phyloP scores from a whole-genome alignment of 2,888 invertebrate genomes.

The Drosophila dives region DNA sequence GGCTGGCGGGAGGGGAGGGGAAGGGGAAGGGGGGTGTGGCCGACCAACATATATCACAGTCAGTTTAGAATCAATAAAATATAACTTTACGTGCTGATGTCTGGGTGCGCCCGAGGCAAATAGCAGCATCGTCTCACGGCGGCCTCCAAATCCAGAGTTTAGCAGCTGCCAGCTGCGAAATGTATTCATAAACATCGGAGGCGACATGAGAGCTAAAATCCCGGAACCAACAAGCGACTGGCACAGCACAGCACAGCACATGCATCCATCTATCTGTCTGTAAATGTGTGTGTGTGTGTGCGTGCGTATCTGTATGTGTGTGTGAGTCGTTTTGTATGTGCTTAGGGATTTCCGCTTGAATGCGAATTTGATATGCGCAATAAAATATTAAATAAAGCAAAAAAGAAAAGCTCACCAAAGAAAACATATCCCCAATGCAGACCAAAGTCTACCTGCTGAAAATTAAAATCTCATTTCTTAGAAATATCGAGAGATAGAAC shows the following conservation, averaged over 20 bases:
- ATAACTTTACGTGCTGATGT: slow-evolving; percentile 77
- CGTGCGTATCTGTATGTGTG: slow-evolving; percentile 12
- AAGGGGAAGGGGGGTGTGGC: background rate
- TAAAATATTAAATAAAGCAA: slow-evolving; percentile 67
- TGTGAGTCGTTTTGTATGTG: slow-evolving; percentile 64
- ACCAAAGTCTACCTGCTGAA: background rate
- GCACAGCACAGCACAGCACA: slow-evolving; percentile 72
- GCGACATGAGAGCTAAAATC: slow-evolving; percentile 66
- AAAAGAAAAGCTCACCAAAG: slow-evolving; percentile 1
- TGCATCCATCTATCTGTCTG: slow-evolving; percentile 57
- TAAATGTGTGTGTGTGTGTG: slow-evolving; percentile 6
- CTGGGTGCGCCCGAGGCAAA: slow-evolving; percentile 52
- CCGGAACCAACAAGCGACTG: slow-evolving; percentile 72
- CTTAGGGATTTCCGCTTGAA: slow-evolving; percentile 77
- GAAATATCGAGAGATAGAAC: background rate
- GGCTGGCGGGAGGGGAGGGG: too few species aligned
- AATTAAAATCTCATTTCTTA: background rate
- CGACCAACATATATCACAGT: slow-evolving; percentile 65
- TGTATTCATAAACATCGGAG: slow-evolving; percentile 76
- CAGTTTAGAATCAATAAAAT: slow-evolving; percentile 78
- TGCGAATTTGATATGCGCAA: slow-evolving; percentile 79
- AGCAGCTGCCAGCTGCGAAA: slow-evolving; percentile 56
- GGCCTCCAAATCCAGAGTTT: slow-evolving; percentile 30
- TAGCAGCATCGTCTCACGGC: slow-evolving; percentile 52
- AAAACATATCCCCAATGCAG: background rate